These are phyloP conservation scores for Hololepta plana DNA, from an alignment of 2,888 invertebrate species.

Conservation along the genomic window DNA sequence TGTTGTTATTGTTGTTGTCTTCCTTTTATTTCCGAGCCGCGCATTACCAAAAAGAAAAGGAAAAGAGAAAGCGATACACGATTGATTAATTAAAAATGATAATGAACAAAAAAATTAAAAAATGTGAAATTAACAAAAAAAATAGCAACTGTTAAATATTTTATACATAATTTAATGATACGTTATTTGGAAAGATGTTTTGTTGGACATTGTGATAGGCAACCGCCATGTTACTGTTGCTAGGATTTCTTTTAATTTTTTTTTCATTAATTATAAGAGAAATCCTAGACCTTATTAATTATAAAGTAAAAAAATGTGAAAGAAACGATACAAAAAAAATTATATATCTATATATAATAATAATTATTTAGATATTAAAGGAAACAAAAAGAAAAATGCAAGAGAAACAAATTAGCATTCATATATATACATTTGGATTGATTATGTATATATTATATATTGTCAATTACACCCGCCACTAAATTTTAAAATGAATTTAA, in stretches of 20 bases:
- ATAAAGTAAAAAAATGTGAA: slow-evolving; percentile 21
- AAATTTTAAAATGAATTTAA: slow-evolving; percentile 10
- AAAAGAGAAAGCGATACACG: no score
- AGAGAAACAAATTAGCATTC: background rate
- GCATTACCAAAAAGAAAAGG: slow-evolving; percentile 26
- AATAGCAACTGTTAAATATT: slow-evolving; percentile 31
- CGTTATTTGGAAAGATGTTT: slow-evolving; percentile 30
- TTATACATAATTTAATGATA: slow-evolving; percentile 32
- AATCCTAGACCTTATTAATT: slow-evolving; percentile 26
- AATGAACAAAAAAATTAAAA: slow-evolving; percentile 3
- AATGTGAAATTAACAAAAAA: slow-evolving; percentile 13
- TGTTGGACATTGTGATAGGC: slow-evolving; percentile 32
- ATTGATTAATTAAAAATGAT: slow-evolving; percentile 6
- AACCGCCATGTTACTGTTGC: slow-evolving; percentile 30
- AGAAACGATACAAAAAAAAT: no score
- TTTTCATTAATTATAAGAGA: no score
- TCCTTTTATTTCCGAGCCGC: slow-evolving; percentile 28
- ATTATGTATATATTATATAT: slow-evolving; percentile 17
- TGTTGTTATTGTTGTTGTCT: slow-evolving; percentile 27
- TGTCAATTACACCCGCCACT: slow-evolving; percentile 30
- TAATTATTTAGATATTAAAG: background rate
- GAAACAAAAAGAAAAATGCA: background rate
- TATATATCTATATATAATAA: no score
- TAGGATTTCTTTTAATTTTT: slow-evolving; percentile 21
- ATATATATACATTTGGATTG: slow-evolving; percentile 5